A percentile compares a stretch with the other conserved stretches of the same genome.
Evolutionary conservation across 2,113 vertebrate genomes (phyloP).

Genomic region (Donacobius atricapilla): DNA sequence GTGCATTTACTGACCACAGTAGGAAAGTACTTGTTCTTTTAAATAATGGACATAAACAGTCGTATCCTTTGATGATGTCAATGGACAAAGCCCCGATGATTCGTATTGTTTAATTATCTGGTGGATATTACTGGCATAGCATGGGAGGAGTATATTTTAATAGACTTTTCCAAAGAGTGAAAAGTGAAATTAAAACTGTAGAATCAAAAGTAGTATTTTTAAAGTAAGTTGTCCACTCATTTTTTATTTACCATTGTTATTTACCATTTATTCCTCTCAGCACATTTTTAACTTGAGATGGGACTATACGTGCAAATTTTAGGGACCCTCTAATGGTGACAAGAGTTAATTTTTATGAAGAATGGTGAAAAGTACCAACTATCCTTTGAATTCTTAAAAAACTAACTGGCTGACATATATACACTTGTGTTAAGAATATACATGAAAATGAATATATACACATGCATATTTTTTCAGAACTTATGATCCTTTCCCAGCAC

Average conservation of each 20-base stretch:
- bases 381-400: not conserved
- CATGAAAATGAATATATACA: not conserved
- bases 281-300: not conserved
- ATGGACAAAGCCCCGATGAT: fast-evolving
- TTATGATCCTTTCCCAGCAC: not conserved
- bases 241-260: not conserved
- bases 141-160: not conserved
- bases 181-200: not conserved
- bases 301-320: not conserved
- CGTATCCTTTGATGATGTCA: not conserved
- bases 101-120: not conserved
- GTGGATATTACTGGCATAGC: not conserved
- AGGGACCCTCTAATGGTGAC: not conserved
- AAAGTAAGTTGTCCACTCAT: not conserved
- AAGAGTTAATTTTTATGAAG: not conserved
- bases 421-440: not conserved
- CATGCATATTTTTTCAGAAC: not conserved
- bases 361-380: not conserved
- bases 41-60: not conserved
- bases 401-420: not conserved
- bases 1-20: conserved; percentile 8
- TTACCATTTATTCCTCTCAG: not conserved
- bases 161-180: not conserved
- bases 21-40: not conserved
- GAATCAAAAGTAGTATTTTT: not conserved